Conservation (phyloP, 2,888 invertebrate species). For the Temnothorax ravouxi region DNA sequence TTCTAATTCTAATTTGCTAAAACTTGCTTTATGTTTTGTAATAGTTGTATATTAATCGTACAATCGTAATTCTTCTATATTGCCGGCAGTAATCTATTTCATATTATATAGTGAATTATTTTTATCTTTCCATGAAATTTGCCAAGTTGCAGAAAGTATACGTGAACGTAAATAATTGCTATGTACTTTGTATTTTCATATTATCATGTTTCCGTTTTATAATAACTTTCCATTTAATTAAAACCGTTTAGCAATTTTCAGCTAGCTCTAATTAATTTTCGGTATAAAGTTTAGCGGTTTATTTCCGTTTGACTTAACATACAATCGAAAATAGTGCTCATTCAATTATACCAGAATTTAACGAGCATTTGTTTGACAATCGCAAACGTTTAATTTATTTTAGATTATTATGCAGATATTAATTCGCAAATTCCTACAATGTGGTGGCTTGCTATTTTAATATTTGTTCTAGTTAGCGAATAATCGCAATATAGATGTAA, state of each 20-base stretch:
- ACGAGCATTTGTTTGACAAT: constrained; percentile 19
- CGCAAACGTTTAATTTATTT: constrained; percentile 45
- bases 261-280: constrained; percentile 58
- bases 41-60: neutral
- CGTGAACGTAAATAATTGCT: constrained; percentile 17
- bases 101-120: neutral
- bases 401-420: constrained; percentile 5
- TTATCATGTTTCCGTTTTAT: constrained; percentile 25
- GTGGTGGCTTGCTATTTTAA: constrained; percentile 15
- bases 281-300: constrained; percentile 50
- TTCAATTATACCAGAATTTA: constrained; percentile 60
- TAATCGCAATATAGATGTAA: neutral
- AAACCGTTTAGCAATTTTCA: constrained; percentile 56
- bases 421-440: constrained; percentile 16
- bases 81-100: neutral
- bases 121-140: neutral
- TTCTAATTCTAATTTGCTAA: neutral
- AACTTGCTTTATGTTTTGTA: neutral
- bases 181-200: neutral
- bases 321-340: constrained; percentile 27
- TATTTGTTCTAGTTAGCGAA: constrained; percentile 2
- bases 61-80: neutral
- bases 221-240: constrained; percentile 52
- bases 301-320: constrained; percentile 44
- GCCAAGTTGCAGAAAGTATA: neutral